Conservation (phyloP, 2,888 invertebrate genomes). For the Morpho deidamia region DNA sequence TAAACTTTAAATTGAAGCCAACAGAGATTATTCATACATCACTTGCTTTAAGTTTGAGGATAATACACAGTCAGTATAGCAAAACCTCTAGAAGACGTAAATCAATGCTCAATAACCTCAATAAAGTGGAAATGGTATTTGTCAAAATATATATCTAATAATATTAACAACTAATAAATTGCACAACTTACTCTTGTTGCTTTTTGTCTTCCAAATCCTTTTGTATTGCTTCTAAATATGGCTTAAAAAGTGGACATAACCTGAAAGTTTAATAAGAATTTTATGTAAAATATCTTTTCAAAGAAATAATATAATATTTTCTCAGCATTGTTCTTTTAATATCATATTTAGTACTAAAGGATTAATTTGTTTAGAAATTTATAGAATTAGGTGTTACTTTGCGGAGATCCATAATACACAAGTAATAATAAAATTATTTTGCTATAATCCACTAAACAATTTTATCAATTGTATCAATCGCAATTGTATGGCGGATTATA, state of each 20-base stretch:
- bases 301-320: background rate
- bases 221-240: conserved; percentile 94
- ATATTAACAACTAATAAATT: background rate
- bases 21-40: no score
- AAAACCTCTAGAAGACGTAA: background rate
- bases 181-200: conserved; percentile 54
- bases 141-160: no score
- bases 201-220: conserved; percentile 91
- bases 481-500: no score
- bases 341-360: no score
- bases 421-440: background rate
- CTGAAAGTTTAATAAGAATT: conserved; percentile 41
- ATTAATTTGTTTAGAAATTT: background rate
- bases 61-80: no score
- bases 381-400: no score
- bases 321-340: background rate
- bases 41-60: no score
- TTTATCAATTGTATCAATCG: no score
- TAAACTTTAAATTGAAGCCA: no score
- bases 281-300: background rate
- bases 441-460: no score
- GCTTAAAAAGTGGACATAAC: conserved; percentile 93
- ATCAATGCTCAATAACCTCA: background rate
- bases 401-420: no score
- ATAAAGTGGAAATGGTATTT: no score